phyloP scores from a whole-genome alignment of 2,113 vertebrate genomes.

The Balaenoptera acutorostrata region DNA sequence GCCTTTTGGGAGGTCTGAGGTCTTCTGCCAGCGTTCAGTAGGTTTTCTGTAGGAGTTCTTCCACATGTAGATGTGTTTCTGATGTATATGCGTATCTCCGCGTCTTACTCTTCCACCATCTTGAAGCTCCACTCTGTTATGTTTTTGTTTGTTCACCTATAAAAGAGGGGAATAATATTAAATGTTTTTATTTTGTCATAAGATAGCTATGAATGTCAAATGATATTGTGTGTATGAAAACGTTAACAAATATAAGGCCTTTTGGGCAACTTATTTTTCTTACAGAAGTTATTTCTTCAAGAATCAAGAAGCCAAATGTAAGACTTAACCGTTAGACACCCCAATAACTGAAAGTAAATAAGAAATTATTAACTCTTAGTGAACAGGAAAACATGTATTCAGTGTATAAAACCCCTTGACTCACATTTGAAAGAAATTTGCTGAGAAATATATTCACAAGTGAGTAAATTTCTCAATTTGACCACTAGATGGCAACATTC shows the following conservation, averaged over 20 bases:
- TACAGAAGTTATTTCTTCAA: background rate
- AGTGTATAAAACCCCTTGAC: background rate
- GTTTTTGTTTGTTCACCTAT: background rate
- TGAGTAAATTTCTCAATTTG: background rate
- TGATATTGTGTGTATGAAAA: background rate
- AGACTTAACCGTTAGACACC: background rate
- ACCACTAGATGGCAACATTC: constrained; percentile 56
- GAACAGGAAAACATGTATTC: background rate
- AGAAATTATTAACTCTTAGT: background rate
- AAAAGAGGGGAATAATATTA: background rate
- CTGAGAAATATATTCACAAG: background rate
- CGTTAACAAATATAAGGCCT: background rate
- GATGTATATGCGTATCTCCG: too few relatives aligned
- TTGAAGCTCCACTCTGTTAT: background rate
- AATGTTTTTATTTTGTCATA: background rate
- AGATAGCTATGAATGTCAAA: background rate
- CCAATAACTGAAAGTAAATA: background rate
- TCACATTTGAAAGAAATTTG: background rate
- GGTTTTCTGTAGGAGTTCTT: too few relatives aligned
- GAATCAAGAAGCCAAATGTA: background rate
- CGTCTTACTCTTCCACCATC: too few relatives aligned
- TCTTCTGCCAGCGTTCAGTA: too few relatives aligned
- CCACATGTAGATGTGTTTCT: too few relatives aligned
- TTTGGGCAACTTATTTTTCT: background rate
- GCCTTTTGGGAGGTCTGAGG: too few relatives aligned